These are phyloP conservation scores for Bufo gargarizans DNA, from an alignment of 2,113 vertebrate genomes.

Conservation along the genomic window DNA sequence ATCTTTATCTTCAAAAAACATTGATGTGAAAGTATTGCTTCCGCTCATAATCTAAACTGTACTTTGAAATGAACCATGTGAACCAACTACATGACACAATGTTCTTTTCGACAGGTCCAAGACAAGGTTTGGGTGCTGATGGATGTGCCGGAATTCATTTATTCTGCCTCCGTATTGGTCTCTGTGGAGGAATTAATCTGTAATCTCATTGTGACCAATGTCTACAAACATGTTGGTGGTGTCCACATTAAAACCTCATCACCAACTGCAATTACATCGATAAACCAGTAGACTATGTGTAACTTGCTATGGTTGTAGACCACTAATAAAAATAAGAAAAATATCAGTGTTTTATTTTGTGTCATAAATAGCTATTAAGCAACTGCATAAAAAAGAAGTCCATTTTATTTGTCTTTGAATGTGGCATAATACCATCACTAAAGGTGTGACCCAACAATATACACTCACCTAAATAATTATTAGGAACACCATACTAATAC, in stretches of 20 bases:
- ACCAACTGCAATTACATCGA: background rate
- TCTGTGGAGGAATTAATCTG: slow-evolving; percentile 51
- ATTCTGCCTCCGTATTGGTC: slow-evolving; percentile 36
- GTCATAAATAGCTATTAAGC: background rate
- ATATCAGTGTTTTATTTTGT: background rate
- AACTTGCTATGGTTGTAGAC: background rate
- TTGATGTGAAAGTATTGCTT: background rate
- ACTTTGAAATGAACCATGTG: background rate
- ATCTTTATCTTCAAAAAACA: background rate
- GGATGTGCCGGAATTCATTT: slow-evolving; percentile 47
- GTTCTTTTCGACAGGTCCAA: slow-evolving; percentile 16
- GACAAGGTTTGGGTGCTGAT: background rate
- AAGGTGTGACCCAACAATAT: no score
- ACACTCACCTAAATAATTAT: no score
- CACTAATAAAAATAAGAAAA: background rate
- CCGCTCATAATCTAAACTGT: background rate
- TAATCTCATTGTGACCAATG: slow-evolving; percentile 20
- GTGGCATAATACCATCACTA: no score
- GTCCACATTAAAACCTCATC: background rate
- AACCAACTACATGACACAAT: background rate
- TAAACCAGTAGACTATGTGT: background rate
- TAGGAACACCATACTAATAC: no score
- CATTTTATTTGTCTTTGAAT: background rate
- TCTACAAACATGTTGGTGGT: background rate
- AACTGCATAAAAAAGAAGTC: background rate